These are phyloP conservation scores for Drosophila ustulata DNA, from an alignment of 2,888 invertebrate genomes.

Conservation along the genomic window DNA sequence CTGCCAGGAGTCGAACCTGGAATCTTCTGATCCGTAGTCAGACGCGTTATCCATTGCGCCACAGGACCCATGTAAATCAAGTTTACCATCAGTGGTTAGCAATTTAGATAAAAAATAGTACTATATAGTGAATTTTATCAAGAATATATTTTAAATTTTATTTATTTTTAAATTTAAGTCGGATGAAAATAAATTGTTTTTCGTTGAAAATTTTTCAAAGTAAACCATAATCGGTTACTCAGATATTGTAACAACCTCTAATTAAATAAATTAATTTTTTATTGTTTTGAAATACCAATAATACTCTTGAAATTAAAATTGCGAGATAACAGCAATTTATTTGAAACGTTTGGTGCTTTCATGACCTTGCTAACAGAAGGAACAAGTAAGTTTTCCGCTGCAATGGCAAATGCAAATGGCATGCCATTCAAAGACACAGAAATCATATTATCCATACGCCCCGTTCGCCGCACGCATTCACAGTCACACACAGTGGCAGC, in stretches of 20 bases:
- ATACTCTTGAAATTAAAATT: neutral
- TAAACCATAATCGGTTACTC: no score
- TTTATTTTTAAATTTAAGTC: neutral
- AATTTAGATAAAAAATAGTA: neutral
- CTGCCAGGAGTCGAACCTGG: constrained; percentile 86
- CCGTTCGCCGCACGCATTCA: constrained; percentile 7
- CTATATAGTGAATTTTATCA: no score
- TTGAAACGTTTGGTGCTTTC: neutral
- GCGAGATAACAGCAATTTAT: neutral
- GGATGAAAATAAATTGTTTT: no score
- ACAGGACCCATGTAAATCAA: constrained; percentile 78
- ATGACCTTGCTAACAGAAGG: constrained; percentile 38
- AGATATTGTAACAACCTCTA: no score
- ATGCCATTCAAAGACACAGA: constrained; percentile 57
- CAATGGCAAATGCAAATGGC: constrained; percentile 58
- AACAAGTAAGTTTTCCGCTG: constrained; percentile 41
- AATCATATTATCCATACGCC: constrained; percentile 62
- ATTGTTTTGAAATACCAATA: no score
- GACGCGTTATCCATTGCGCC: constrained; percentile 86
- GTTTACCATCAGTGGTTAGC: neutral
- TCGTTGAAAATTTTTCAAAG: no score
- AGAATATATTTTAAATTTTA: neutral
- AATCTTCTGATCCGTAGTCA: constrained; percentile 86
- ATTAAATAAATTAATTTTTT: no score
- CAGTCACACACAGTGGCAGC: constrained; percentile 33